phyloP scores from a whole-genome alignment of 1,140 invertebrate genomes.

The Sesamia nonagrioides region DNA sequence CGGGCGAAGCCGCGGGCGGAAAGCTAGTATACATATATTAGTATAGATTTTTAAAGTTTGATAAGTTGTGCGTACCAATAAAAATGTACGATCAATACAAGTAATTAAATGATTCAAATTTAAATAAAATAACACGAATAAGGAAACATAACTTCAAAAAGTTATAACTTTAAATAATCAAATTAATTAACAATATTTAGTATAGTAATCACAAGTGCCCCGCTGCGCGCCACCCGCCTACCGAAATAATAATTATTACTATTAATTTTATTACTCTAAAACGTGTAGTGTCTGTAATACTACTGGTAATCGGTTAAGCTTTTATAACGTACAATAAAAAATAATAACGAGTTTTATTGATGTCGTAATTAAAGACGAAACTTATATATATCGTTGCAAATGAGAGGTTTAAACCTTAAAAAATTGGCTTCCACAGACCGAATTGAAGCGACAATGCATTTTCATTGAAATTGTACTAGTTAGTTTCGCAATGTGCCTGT shows the following conservation, averaged over 20 bases:
- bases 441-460: too few relatives aligned
- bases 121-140: neutral
- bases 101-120: neutral
- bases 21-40: too few relatives aligned
- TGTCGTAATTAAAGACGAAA: neutral
- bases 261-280: constrained; percentile 1
- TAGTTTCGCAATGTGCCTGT: too few relatives aligned
- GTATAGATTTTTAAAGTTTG: too few relatives aligned
- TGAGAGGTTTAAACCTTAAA: too few relatives aligned
- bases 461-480: too few relatives aligned
- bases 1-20: too few relatives aligned
- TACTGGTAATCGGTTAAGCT: neutral
- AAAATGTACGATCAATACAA: neutral
- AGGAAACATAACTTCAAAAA: neutral
- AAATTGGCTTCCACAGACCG: too few relatives aligned
- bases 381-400: neutral
- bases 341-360: neutral
- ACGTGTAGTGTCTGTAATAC: constrained; percentile 4
- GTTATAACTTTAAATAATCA: neutral
- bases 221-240: neutral
- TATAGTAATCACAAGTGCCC: neutral
- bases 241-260: constrained; percentile 8
- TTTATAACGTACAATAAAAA: neutral
- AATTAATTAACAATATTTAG: constrained; percentile 10
- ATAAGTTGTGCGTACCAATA: too few relatives aligned